Base-by-base conservation (phyloP, 2,113 vertebrate genomes). In the Polypterus bichir region DNA sequence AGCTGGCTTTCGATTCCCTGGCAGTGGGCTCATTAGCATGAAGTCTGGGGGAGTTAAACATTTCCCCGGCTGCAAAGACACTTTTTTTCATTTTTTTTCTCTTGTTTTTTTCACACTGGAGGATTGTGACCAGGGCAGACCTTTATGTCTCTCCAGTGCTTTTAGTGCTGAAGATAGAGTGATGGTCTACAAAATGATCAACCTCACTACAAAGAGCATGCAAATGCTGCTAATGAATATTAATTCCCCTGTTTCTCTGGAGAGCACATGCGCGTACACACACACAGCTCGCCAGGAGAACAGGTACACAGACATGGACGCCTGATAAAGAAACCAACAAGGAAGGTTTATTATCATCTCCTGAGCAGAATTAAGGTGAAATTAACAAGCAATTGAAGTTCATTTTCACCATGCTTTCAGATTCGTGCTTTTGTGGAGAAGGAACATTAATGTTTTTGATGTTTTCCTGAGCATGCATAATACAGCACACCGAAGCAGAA, bases 141-240 rank as follows among this genome's bases (percentile, higher is more conserved):
- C 27, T 27, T 27, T 27, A 27, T 27, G 27, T 27, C 1, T 27
- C 51, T 10, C 10, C 51, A 52, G 11, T 58, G n/a, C 56, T 58
- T 44, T 58, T 44, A 44, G 5, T 27, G 10, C 27, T 45, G 44
- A 45, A 45, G 48, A 7, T 8, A 59, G 61, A 71, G 59, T 54
- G 49, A 9, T 60, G 49, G 61, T 54, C 48, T 64, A 64, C 64
- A 62, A 51, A 51, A 58, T 58, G 46, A 45, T 58, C 56, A 58
- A 58, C 27, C 56, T 11, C 4, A 45, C 44, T 44, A 45, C 74
- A 74, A 77, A 81, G 70, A 48, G 68, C 80, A 52, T 83, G 77
- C 75, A 84, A 81, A 83, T 84, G 76, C 68, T 72, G 64, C 57
- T 69, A 59, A 79, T 86, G 76, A 86, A 86, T 88, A 86, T 88